phyloP scores from a whole-genome alignment of 2,797 vertebrate genomes.

The Enteromius fasciolatus region DNA sequence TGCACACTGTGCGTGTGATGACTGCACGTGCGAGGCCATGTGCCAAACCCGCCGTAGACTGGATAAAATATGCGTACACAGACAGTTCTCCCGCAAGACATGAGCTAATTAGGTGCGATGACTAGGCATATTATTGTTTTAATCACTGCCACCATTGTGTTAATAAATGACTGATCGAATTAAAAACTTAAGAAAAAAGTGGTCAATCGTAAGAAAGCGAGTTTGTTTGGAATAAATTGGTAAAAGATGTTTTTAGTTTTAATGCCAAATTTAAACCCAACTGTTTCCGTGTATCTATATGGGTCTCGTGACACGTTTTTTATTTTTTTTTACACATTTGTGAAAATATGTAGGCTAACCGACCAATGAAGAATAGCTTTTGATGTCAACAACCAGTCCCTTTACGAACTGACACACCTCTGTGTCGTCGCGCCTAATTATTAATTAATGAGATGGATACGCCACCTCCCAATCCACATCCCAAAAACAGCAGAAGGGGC shows the following conservation, averaged over 20 bases:
- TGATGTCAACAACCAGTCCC: not conserved
- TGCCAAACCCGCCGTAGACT: conserved; percentile 33
- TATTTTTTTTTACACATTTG: conserved; percentile 3
- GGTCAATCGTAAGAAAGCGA: not conserved
- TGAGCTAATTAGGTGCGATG: not conserved
- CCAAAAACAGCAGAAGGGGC: not conserved
- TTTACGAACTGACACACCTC: not conserved
- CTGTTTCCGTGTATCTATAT: not conserved
- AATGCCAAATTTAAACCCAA: not conserved
- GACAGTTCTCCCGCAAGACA: not conserved
- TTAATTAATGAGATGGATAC: conserved; percentile 50
- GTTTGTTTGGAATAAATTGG: conserved; percentile 1
- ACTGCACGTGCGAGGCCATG: conserved; percentile 60
- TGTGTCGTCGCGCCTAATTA: not conserved
- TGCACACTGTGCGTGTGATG: not conserved
- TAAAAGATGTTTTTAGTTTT: not conserved
- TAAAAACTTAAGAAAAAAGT: not conserved
- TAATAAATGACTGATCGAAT: not conserved
- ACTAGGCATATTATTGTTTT: not conserved
- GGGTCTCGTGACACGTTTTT: conserved; percentile 31
- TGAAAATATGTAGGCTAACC: conserved; percentile 59
- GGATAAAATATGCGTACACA: not conserved
- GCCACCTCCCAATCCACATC: conserved; percentile 53
- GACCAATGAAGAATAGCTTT: conserved; percentile 58
- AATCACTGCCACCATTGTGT: not conserved